A percentile compares a stretch with the other conserved stretches of the same genome.
These are phyloP conservation scores for Dysmachus trigonus DNA, from an alignment of 2,888 invertebrate genomes.

Conservation along the genomic window DNA sequence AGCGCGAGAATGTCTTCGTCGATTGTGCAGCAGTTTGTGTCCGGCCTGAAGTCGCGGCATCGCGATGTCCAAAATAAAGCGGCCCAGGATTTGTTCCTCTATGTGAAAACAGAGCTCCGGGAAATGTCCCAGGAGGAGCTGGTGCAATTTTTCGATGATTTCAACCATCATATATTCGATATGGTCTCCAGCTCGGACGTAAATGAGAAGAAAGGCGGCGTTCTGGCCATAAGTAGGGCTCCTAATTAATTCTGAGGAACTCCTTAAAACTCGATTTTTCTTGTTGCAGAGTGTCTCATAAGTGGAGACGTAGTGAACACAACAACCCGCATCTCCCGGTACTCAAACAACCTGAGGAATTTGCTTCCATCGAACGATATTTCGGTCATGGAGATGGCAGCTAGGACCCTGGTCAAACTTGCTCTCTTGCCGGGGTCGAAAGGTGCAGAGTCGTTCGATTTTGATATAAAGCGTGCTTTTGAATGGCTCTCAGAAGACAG, in stretches of 20 bases:
- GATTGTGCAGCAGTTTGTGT: slow-evolving; percentile 81
- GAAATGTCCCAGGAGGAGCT: slow-evolving; percentile 92
- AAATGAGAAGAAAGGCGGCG: slow-evolving; percentile 95
- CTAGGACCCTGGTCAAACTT: slow-evolving; percentile 92
- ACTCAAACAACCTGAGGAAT: slow-evolving; percentile 91
- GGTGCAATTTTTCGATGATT: slow-evolving; percentile 90
- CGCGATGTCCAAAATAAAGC: slow-evolving; percentile 86
- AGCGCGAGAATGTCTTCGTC: slow-evolving; percentile 66
- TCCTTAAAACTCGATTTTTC: background rate
- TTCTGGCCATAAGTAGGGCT: slow-evolving; percentile 85
- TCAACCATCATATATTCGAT: slow-evolving; percentile 94
- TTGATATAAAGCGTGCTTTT: slow-evolving; percentile 94
- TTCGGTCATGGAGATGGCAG: slow-evolving; percentile 94
- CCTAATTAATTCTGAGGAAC: slow-evolving; percentile 12
- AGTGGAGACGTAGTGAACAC: slow-evolving; percentile 93
- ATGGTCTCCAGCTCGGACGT: slow-evolving; percentile 94
- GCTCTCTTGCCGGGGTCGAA: slow-evolving; percentile 92
- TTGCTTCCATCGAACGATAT: slow-evolving; percentile 90
- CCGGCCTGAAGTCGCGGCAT: slow-evolving; percentile 87
- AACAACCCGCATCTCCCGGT: slow-evolving; percentile 87
- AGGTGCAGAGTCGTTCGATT: slow-evolving; percentile 97
- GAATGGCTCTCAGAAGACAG: slow-evolving; percentile 94
- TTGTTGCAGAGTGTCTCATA: slow-evolving; percentile 81
- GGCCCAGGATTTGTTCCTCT: slow-evolving; percentile 88
- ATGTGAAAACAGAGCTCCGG: slow-evolving; percentile 88